A percentile compares a stretch with the other conserved stretches of the same genome.
These are phyloP conservation scores for Eudasyphora cyanicolor DNA, from an alignment of 2,888 invertebrate genomes.

Conservation along the genomic window DNA sequence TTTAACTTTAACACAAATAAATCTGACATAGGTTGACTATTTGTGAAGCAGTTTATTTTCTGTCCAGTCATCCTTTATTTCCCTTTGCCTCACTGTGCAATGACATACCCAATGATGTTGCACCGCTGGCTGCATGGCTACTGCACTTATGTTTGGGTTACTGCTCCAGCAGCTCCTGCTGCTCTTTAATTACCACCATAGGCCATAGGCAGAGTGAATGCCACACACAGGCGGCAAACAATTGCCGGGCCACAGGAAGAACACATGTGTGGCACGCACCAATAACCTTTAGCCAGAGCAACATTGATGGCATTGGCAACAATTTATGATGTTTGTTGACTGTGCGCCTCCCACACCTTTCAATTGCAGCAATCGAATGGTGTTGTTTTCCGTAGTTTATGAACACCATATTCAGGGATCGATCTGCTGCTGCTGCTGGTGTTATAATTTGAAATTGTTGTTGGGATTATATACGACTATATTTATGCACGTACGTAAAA, in stretches of 20 bases:
- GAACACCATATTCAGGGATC: no score
- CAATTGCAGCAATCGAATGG: background rate
- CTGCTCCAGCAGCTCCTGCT: background rate
- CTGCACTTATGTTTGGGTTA: background rate
- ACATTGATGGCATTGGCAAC: no score
- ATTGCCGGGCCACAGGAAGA: background rate
- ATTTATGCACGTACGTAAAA: background rate
- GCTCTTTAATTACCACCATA: conserved; percentile 46
- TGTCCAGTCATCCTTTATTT: no score
- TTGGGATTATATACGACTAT: background rate
- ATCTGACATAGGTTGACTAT: no score
- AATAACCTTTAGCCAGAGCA: background rate
- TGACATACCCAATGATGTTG: no score
- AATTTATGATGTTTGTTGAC: background rate
- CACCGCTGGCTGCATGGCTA: background rate
- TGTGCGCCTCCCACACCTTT: conserved; percentile 2
- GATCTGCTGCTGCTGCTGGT: background rate
- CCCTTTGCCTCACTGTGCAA: background rate
- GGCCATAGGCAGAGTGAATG: conserved; percentile 4
- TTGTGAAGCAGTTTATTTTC: no score
- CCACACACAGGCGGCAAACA: conserved; percentile 29
- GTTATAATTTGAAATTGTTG: conserved; percentile 41
- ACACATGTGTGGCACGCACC: conserved; percentile 34
- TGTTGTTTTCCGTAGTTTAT: background rate
- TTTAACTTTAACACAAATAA: no score